Percentiles rank a stretch among this genome's conserved stretches.
phyloP scores from a whole-genome alignment of 2,888 invertebrate genomes.

The Encarsia formosa region DNA sequence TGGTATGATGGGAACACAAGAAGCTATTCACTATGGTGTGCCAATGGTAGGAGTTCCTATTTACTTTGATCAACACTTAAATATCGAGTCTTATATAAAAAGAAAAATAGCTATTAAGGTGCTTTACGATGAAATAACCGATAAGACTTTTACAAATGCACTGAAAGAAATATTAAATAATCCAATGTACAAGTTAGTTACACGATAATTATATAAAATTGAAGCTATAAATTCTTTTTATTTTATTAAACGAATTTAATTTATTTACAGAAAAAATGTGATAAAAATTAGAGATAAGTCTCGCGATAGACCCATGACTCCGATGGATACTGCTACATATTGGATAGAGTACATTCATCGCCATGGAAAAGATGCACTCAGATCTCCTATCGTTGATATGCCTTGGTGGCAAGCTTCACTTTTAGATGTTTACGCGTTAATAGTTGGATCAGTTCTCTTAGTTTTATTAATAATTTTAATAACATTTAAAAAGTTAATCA shows the following conservation, averaged over 20 bases:
- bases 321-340: constrained; percentile 60
- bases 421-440: no score
- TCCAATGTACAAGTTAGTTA: constrained; percentile 41
- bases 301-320: constrained; percentile 56
- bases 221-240: neutral
- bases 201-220: neutral
- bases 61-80: constrained; percentile 37
- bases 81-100: constrained; percentile 31
- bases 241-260: neutral
- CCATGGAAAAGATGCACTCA: no score
- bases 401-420: no score
- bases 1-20: constrained; percentile 35
- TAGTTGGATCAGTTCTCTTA: no score
- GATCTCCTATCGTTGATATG: no score
- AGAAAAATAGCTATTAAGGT: constrained; percentile 31
- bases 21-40: constrained; percentile 33
- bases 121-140: constrained; percentile 36
- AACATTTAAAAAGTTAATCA: no score
- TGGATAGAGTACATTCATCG: constrained; percentile 71
- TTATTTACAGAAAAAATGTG: constrained; percentile 10
- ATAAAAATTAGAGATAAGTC: constrained; percentile 12
- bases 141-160: constrained; percentile 42
- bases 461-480: no score
- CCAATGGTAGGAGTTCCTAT: constrained; percentile 39
- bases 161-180: constrained; percentile 48